Percentiles rank a stretch among this genome's conserved stretches.
phyloP scores from a whole-genome alignment of 2,797 vertebrate species.

The Macrochelys suwanniensis region DNA sequence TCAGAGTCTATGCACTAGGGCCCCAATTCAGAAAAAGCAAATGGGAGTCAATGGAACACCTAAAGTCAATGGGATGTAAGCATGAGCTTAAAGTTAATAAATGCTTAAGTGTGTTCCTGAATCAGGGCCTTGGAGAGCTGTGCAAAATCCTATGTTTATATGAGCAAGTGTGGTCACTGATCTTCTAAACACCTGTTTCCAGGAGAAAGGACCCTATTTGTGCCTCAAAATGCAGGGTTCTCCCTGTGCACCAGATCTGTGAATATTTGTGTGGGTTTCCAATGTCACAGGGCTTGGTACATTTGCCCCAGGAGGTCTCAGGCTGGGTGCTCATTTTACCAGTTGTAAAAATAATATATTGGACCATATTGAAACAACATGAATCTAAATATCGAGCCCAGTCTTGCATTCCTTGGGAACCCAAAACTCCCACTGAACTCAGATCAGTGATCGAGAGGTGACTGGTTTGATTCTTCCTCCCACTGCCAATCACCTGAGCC shows the following conservation, averaged over 20 bases:
- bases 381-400: background rate
- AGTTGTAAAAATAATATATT: background rate
- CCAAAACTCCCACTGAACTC: background rate
- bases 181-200: background rate
- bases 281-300: background rate
- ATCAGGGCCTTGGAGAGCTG: background rate
- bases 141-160: background rate
- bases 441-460: background rate
- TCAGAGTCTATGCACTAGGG: accelerated
- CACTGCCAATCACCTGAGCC: background rate
- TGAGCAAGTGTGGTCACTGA: background rate
- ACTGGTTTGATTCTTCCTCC: background rate
- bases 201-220: background rate
- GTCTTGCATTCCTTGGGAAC: background rate
- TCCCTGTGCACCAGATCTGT: background rate
- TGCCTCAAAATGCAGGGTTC: background rate
- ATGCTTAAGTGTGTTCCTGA: conserved; percentile 15
- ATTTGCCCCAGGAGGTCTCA: background rate
- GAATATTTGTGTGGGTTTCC: background rate
- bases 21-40: accelerated
- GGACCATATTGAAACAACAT: background rate
- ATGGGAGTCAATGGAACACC: background rate
- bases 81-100: background rate
- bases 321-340: background rate
- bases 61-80: background rate